These are phyloP conservation scores for Allolobophora icterica DNA, from an alignment of 2,888 invertebrate species.

Conservation along the genomic window DNA sequence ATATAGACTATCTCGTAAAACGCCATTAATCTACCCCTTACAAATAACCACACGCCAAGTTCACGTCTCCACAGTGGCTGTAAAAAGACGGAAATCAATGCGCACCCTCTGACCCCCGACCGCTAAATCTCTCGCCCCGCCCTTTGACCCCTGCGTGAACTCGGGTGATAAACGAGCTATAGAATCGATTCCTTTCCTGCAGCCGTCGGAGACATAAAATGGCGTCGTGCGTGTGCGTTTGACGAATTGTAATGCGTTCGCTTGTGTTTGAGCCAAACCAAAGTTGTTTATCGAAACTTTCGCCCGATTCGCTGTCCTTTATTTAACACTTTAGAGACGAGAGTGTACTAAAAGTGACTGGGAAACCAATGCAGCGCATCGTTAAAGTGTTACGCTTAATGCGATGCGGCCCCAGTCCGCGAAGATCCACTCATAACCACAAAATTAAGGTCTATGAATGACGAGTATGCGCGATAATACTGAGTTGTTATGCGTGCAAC, in stretches of 20 bases:
- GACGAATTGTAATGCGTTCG: neutral
- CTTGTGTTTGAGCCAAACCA: neutral
- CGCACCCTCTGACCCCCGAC: neutral
- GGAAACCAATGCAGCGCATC: too few relatives aligned
- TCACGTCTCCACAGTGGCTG: neutral
- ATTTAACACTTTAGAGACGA: too few relatives aligned
- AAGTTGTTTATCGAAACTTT: neutral
- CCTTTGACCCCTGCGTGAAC: neutral
- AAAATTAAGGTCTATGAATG: neutral
- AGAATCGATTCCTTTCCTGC: constrained; percentile 8
- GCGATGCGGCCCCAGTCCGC: too few relatives aligned
- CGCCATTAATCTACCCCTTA: neutral
- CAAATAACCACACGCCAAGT: neutral
- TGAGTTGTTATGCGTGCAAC: neutral
- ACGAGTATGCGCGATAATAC: neutral
- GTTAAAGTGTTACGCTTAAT: too few relatives aligned
- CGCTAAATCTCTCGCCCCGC: neutral
- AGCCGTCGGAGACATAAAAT: neutral
- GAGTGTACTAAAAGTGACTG: too few relatives aligned
- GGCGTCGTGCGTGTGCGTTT: neutral
- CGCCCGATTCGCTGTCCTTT: too few relatives aligned
- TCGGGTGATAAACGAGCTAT: constrained; percentile 17
- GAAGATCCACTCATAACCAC: neutral
- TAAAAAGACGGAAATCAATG: neutral
- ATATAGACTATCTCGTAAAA: neutral